phyloP scores from a whole-genome alignment of 2,888 invertebrate species.

The Morinoia aosen region DNA sequence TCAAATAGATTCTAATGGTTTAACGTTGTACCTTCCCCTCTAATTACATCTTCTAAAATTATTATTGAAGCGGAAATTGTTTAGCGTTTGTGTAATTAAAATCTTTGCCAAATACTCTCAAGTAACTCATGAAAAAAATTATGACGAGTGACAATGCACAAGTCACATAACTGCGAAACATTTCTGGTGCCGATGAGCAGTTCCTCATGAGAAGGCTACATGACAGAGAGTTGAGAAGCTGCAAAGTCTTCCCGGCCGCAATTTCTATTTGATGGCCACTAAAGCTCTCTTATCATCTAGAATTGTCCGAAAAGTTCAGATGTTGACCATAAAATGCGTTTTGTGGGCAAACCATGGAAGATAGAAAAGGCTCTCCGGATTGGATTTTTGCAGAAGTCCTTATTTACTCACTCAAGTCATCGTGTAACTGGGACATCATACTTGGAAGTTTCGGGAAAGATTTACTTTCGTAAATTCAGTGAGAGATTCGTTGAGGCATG shows the following conservation, averaged over 20 bases:
- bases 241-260: not conserved
- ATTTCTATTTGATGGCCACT: slow-evolving; percentile 4
- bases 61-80: not conserved
- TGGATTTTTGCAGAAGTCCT: too few relatives aligned
- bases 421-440: too few relatives aligned
- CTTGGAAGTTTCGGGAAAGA: too few relatives aligned
- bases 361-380: too few relatives aligned
- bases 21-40: too few relatives aligned
- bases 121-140: not conserved
- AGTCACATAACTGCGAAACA: not conserved
- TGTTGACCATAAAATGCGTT: slow-evolving; percentile 5
- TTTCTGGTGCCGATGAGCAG: not conserved
- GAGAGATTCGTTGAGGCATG: too few relatives aligned
- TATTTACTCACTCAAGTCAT: too few relatives aligned
- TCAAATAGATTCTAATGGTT: too few relatives aligned
- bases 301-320: not conserved
- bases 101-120: not conserved
- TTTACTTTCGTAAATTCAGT: too few relatives aligned
- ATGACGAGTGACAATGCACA: not conserved
- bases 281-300: not conserved
- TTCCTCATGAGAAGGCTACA: not conserved
- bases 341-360: not conserved
- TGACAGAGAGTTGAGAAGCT: not conserved
- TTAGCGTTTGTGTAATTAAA: not conserved
- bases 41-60: not conserved